A percentile compares a stretch with the other conserved stretches of the same genome.
phyloP scores from a whole-genome alignment of 1,140 invertebrate genomes.

The Melipona quadrifasciata region DNA sequence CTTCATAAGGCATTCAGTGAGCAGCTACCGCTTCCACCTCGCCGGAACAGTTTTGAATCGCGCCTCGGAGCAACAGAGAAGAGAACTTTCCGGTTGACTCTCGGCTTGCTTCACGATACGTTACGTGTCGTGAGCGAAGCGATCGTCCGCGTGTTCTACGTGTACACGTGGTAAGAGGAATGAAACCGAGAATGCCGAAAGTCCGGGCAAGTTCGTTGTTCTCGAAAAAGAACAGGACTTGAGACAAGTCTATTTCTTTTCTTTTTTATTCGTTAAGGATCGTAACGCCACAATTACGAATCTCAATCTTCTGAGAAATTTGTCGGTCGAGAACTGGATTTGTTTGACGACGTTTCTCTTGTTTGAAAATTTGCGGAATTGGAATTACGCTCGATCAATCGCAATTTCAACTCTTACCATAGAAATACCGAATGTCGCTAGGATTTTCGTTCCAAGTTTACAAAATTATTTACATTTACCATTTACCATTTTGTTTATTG shows the following conservation, averaged over 20 bases:
- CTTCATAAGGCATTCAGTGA: conserved; percentile 58
- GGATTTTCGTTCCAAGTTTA: background rate
- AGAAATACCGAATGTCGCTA: background rate
- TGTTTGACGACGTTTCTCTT: too few relatives aligned
- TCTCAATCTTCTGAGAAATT: too few relatives aligned
- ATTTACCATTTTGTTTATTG: too few relatives aligned
- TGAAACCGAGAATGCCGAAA: too few relatives aligned
- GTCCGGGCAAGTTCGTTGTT: too few relatives aligned
- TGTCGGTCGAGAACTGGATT: too few relatives aligned
- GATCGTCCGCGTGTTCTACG: background rate
- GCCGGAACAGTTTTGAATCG: conserved; percentile 44
- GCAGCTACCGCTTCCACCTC: conserved; percentile 54
- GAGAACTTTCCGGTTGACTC: conserved; percentile 21
- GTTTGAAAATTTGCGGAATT: background rate
- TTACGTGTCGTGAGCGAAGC: background rate
- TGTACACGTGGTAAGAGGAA: too few relatives aligned
- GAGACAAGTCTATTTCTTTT: too few relatives aligned
- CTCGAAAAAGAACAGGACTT: too few relatives aligned
- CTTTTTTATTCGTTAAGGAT: too few relatives aligned
- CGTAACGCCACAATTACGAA: too few relatives aligned
- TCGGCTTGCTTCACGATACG: conserved; percentile 13
- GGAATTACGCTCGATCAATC: background rate
- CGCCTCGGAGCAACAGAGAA: conserved; percentile 20
- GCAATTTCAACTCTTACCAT: background rate
- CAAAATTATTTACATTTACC: background rate